Base-by-base conservation (phyloP, 2,113 vertebrate species). In the Circaetus gallicus region DNA sequence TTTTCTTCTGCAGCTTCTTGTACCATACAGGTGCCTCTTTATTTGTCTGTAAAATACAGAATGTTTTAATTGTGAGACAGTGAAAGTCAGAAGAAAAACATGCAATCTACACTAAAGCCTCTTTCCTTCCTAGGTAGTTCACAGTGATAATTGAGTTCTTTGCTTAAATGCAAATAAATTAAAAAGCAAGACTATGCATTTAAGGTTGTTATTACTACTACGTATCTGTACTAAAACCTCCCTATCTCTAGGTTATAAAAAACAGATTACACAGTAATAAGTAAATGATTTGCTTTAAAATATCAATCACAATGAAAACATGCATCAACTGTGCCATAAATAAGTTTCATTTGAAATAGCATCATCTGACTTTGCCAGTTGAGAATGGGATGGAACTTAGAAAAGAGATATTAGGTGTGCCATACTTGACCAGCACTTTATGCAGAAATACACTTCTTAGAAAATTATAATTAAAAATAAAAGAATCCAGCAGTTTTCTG, bases 21-120 rank as follows among this genome's bases (percentile, higher is more conserved):
- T 98, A 97, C 98, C 98, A 99, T 49, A 95, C 98, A 61, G 99
- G 98, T 97, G 93, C 98, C 89, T 98, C 98, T 97, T 98, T 99
- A 92, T 99, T 99, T 55, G 99, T 99, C 99, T 99, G 98, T 90
- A 96, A 69, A 97, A 97, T 62, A 93, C 90, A 82, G 76, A 85
- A 82, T 8, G 19, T 58, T 80, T 86, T 40, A 63, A 12, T 69
- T 73, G 24, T 90, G 40, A 95, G 52, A 86, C 10, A 84, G 21
- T 47, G 49, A 69, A 58, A 65, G 15, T 53, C 63, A 73, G 53
- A 71, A 79, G 29, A 59, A 92, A 85, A 73, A 31, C 9, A 76
- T 18, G 20, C 14, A 45, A 34, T n/a, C 61, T 86, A 52, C n/a
- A 25, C 32, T 42, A 5, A 83, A 50, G 40, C 43, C 29, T 71